Evolutionary conservation across 2,888 invertebrate species (phyloP).

Genomic region (Cerceris rybyensis): DNA sequence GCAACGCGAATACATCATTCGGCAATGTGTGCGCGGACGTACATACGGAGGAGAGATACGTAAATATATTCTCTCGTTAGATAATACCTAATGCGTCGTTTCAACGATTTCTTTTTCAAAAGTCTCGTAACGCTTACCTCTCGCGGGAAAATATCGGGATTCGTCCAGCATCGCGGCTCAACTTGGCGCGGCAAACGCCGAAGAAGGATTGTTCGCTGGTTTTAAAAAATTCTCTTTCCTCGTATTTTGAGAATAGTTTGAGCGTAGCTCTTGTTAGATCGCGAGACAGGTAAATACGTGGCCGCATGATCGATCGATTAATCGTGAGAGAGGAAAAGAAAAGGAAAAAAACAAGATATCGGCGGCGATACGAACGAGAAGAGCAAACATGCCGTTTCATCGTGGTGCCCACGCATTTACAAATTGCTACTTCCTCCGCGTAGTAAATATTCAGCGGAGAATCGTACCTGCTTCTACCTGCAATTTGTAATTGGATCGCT

Average conservation of each 20-base stretch:
- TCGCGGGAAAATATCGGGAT: neutral
- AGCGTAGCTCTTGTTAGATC: neutral
- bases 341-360: neutral
- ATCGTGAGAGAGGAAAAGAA: neutral
- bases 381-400: too few relatives aligned
- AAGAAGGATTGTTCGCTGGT: too few relatives aligned
- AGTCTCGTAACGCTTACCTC: neutral
- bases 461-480: too few relatives aligned
- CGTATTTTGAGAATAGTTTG: neutral
- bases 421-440: too few relatives aligned
- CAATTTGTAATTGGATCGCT: too few relatives aligned
- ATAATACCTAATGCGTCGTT: neutral
- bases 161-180: too few relatives aligned
- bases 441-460: too few relatives aligned
- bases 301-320: neutral
- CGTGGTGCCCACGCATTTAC: too few relatives aligned
- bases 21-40: neutral
- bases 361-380: too few relatives aligned
- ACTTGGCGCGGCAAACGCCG: too few relatives aligned
- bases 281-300: neutral
- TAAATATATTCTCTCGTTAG: neutral
- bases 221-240: too few relatives aligned
- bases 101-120: slow-evolving; percentile 1
- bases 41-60: too few relatives aligned
- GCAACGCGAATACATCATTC: slow-evolving; percentile 20